Evolutionary conservation across 2,113 vertebrate species (phyloP).

Genomic region (Dipodomys ordii): DNA sequence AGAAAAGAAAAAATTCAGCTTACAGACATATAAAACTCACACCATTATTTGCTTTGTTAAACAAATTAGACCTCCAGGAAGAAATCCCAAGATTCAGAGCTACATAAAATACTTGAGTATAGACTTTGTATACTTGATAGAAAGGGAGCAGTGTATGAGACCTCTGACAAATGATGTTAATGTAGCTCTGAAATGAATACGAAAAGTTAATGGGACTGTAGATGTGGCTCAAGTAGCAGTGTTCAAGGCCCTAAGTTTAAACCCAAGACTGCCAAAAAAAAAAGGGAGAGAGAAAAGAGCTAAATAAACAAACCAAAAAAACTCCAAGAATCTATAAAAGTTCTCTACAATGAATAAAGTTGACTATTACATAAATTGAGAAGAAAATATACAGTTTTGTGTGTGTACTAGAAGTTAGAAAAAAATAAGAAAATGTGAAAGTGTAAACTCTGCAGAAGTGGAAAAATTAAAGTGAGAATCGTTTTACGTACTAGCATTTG

Average conservation of each 20-base stretch:
- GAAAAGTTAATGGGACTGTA: background rate
- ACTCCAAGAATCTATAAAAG: conserved; percentile 6
- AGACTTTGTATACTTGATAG: background rate
- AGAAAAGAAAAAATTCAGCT: background rate
- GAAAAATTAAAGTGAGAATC: no score
- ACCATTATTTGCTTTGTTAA: background rate
- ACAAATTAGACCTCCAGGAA: background rate
- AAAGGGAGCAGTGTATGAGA: background rate
- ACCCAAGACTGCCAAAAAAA: no score
- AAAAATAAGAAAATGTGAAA: no score
- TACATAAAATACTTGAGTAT: background rate
- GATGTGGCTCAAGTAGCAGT: no score
- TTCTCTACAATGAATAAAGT: background rate
- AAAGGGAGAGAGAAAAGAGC: no score
- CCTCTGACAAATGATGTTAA: background rate
- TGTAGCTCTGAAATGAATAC: conserved; percentile 21
- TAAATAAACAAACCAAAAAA: background rate
- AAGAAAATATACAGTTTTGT: background rate
- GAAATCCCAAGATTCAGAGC: background rate
- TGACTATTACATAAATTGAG: background rate
- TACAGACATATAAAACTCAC: background rate
- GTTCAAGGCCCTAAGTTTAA: no score
- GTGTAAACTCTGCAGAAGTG: no score
- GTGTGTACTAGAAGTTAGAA: no score
- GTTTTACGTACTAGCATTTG: no score